Evolutionary conservation across 1,140 invertebrate species (phyloP), one percentile per base, ranked within the genome.

Genomic region (Tetraneura akinire): DNA sequence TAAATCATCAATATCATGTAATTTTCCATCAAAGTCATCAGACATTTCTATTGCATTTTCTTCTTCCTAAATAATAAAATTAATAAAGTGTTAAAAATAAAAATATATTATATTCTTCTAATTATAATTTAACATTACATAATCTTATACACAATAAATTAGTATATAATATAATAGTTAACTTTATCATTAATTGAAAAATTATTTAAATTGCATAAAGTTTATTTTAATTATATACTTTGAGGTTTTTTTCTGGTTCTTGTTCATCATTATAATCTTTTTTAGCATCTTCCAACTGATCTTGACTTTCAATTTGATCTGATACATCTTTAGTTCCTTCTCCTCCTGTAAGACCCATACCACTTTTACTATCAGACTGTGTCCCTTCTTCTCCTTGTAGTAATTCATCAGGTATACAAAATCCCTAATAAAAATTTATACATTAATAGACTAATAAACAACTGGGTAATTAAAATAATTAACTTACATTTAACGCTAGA

Each of bases 271-370:
- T 90, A 23, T 92, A 93, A 14, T 90, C 90, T 68, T 91, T 89
- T 84, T 91, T 90, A 0, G 95, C 92, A 83, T 96, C 95, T 81
- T 99, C 96, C 32, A 98, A 85, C 86, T 98, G 97, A 88, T 98
- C 97, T 88, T 98, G 93, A 71, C 89, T 93, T 86, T 98, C 95
- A 49, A 98, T 95, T 84, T 90, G 88, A 76, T 98, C 96, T 1
- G 96, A 98, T 8, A 98, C 95, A 87, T 99, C 97, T 84, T 95
- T 96, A 81, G 93, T 89, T 13, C 96, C 96, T 83, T 97, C 92
- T 0, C 96, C 96, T 82, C 98, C 96, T 1, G 94, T 95, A 3
- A 98, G 86, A 0, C 96, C 97, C 86, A 92, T 90, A 14, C 93
- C 93, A 76, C 91, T 90, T 82, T 85, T 85, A 3, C 83, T 81